Base-by-base conservation (phyloP, 2,113 vertebrate genomes). In the Nesospiza acunhae region DNA sequence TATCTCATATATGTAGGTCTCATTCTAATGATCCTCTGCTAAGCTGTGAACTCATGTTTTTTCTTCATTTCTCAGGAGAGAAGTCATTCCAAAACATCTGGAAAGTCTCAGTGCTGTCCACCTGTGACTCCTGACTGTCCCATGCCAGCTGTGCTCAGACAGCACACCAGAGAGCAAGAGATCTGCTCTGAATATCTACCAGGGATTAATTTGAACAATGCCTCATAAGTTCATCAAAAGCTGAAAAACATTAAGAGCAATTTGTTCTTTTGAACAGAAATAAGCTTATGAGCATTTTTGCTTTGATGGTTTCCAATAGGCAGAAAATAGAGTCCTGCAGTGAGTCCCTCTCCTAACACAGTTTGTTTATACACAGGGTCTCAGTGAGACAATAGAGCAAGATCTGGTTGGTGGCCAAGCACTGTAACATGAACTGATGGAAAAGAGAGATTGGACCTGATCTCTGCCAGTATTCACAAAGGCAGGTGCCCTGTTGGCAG, bases 201-300 rank as follows among this genome's bases (percentile, higher is more conserved):
- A 64, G 0, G 69, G 79, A 56, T 93, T 95, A 93, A 93, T 92
- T 90, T 90, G 58, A 88, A 89, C 94, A 96, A 81, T 84, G 56
- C 49, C 58, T 90, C 83, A 37, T 93, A 84, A 87, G 28, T 78
- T 92, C 83, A 92, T 93, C 94, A 96, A 96, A 97, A 96, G 82
- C 92, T 93, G 83, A 95, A 96, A 96, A 94, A 64, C 66, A 89
- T 96, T 95, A 92, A 68, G 44, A 89, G 44, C 21, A 95, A 95
- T 95, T 96, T 96, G 96, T 93, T 95, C 83, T 94, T 94, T 95
- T 90, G 80, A 89, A 89, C 88, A 97, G 93, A 96, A 95, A 87
- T 90, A 87, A 93, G 76, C 52, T 89, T 89, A 89, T 64, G 73
- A 94, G 44, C 37, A 56, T 90, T 93, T 96, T 93, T 16, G 0